Base-by-base conservation (phyloP, 2,113 vertebrate genomes). In the Pomatorhinus ruficollis region DNA sequence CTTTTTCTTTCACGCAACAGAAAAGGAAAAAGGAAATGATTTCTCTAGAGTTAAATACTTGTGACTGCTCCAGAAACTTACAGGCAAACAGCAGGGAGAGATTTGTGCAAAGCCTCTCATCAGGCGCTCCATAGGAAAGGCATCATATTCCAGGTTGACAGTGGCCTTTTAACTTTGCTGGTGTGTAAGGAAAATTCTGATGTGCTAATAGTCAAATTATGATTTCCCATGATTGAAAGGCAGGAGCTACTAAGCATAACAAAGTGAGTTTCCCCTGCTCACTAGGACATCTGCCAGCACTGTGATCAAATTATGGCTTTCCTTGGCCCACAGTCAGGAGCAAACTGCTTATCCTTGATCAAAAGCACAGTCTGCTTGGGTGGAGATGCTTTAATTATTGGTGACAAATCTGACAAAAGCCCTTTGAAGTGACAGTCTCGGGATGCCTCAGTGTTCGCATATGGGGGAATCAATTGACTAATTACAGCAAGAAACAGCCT, bases 281-380 rank as follows among this genome's bases (percentile, higher is more conserved):
- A 3, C 71, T 42, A 88, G 85, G 83, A 88, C 35, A 77, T 90
- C 71, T 96, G 86, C 90, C 79, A 93, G 82, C 1, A 0, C 82
- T 90, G 57, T 88, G 90, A 93, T 94, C 88, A 72, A 79, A 83
- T 79, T 75, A 44, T 39, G 90, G 88, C 85, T 93, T 94, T 90
- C 66, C 66, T 87, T 95, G 83, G 87, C 83, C 92, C 65, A 25
- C 65, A 75, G 69, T 92, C 89, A 72, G 71, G 69, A 91, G 89
- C 65, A 81, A 84, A 83, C 61, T 84, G 80, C 49, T 12, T 64
- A 37, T 74, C 66, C 77, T 87, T 91, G 87, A 95, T 96, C 83
- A 93, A 95, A 97, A 96, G 83, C 33, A 0, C 82, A 89, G 74
- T 79, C 91, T 95, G 81, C 93, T 89, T 82, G 77, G 69, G 89